phyloP scores from a whole-genome alignment of 2,797 vertebrate genomes.

The Poeciliopsis paucimaculata region DNA sequence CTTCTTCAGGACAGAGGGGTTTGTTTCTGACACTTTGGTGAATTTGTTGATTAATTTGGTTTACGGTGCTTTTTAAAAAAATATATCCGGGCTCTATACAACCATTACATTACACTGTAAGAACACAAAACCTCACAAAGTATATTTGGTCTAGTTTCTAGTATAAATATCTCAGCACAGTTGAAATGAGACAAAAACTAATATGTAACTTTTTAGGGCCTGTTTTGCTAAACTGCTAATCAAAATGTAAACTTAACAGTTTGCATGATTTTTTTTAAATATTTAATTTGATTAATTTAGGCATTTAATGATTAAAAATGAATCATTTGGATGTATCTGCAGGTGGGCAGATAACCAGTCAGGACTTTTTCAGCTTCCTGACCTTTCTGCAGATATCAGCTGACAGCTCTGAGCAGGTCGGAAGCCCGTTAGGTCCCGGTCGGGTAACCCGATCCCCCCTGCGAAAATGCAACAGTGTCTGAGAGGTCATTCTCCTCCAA shows the following conservation, averaged over 20 bases:
- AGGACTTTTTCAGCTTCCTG: constrained; percentile 30
- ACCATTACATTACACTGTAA: no score
- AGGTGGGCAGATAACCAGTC: constrained; percentile 26
- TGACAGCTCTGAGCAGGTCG: constrained; percentile 51
- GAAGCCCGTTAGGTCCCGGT: constrained; percentile 62
- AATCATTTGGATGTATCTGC: constrained; percentile 14
- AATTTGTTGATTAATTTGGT: neutral
- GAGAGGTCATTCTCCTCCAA: constrained; percentile 40
- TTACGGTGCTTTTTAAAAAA: neutral
- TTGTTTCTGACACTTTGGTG: neutral
- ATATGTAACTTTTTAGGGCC: no score
- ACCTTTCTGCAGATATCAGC: constrained; percentile 58
- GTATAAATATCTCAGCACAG: no score
- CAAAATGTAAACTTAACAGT: neutral
- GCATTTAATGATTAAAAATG: neutral
- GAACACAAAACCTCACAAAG: no score
- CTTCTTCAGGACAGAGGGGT: neutral
- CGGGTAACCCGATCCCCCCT: constrained; percentile 44
- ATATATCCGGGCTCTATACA: no score
- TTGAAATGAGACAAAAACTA: no score
- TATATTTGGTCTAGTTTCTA: no score
- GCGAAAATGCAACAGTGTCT: constrained; percentile 49
- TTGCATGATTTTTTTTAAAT: neutral
- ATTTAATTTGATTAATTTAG: neutral
- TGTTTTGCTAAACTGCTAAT: neutral